Conservation (phyloP, 2,888 invertebrate species). For the Kryphioiulus occultus region DNA sequence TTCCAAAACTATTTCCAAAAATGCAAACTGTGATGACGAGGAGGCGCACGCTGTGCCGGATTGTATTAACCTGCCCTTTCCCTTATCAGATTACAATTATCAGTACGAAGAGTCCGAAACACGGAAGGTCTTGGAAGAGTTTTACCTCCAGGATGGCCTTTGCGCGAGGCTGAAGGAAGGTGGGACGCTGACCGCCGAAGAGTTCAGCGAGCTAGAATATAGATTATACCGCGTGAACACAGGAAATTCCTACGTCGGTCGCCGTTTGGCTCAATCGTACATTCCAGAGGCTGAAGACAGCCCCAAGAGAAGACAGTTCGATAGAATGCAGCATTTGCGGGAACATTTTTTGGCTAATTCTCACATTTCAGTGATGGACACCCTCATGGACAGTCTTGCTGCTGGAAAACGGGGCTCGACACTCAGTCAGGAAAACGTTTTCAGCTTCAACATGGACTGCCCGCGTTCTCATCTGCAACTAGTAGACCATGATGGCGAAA, state of each 20-base stretch:
- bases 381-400: background rate
- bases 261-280: slow-evolving; percentile 70
- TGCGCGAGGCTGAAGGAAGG: slow-evolving; percentile 50
- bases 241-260: slow-evolving; percentile 79
- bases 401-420: slow-evolving; percentile 55
- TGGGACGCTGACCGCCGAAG: slow-evolving; percentile 48
- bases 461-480: background rate
- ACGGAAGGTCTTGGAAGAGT: slow-evolving; percentile 88
- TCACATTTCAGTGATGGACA: background rate
- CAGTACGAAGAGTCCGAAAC: slow-evolving; percentile 92
- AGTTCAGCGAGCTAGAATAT: slow-evolving; percentile 70
- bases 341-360: slow-evolving; percentile 46
- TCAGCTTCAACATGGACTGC: slow-evolving; percentile 51
- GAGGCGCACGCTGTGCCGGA: background rate
- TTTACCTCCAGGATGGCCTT: slow-evolving; percentile 72
- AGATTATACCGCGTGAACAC: slow-evolving; percentile 74
- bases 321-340: slow-evolving; percentile 48
- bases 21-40: background rate
- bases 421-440: slow-evolving; percentile 61
- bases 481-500: slow-evolving; percentile 60
- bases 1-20: background rate
- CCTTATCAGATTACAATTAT: slow-evolving; percentile 69
- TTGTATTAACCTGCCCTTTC: slow-evolving; percentile 1
- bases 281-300: slow-evolving; percentile 65
- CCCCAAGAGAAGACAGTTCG: slow-evolving; percentile 66